Evolutionary conservation across 1,140 invertebrate species (phyloP).

Genomic region (Frieseomelitta varia): DNA sequence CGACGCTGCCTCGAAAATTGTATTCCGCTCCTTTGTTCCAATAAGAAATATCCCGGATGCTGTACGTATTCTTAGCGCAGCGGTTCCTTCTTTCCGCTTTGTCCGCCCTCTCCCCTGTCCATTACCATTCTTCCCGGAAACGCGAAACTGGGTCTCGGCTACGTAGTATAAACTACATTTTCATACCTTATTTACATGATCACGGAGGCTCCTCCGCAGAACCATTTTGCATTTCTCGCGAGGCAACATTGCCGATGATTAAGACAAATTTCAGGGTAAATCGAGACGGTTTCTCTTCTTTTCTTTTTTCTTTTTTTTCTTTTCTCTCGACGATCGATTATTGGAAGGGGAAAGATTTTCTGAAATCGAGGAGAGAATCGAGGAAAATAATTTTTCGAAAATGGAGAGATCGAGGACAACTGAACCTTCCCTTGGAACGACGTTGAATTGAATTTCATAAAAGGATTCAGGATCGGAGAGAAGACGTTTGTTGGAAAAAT

Average conservation of each 20-base stretch:
- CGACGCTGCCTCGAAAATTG: constrained; percentile 28
- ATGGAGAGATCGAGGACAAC: neutral
- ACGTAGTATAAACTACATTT: constrained; percentile 43
- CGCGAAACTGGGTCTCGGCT: constrained; percentile 45
- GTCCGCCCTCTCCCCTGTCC: constrained; percentile 4
- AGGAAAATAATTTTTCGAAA: neutral
- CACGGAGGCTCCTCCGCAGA: neutral
- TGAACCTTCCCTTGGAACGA: too few relatives aligned
- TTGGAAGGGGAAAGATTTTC: neutral
- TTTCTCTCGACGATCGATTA: neutral
- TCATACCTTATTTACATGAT: constrained; percentile 45
- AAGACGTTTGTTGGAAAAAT: too few relatives aligned
- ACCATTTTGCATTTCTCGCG: neutral
- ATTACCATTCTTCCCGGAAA: constrained; percentile 47
- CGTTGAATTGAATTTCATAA: neutral
- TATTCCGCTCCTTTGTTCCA: constrained; percentile 49
- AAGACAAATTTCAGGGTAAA: constrained; percentile 8
- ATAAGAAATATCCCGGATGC: constrained; percentile 50
- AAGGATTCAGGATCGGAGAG: neutral
- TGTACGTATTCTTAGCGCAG: constrained; percentile 29
- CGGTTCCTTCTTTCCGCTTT: neutral
- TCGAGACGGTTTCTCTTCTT: neutral
- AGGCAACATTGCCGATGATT: neutral
- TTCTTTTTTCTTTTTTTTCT: too few relatives aligned
- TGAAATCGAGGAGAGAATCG: neutral